Conservation (phyloP, 2,797 vertebrate genomes). For the Artibeus lituratus region DNA sequence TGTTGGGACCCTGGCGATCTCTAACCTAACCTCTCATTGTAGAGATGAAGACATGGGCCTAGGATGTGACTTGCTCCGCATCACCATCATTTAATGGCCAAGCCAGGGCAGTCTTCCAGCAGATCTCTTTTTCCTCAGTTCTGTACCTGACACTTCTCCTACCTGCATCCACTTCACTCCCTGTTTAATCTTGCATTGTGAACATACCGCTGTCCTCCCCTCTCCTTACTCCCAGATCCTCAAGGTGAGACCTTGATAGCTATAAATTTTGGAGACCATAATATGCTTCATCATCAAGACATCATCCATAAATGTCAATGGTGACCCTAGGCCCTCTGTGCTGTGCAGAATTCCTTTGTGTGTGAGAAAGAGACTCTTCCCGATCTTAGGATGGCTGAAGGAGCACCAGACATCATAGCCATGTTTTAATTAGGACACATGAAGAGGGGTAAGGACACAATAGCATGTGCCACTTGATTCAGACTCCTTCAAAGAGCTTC, state of each 20-base stretch:
- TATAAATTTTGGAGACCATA: neutral
- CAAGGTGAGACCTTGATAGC: neutral
- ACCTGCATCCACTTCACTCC: neutral
- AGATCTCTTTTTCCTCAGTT: neutral
- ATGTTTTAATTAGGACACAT: neutral
- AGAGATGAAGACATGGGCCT: neutral
- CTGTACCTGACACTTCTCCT: neutral
- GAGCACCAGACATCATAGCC: neutral
- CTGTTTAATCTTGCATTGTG: neutral
- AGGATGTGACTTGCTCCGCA: neutral
- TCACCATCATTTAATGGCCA: neutral
- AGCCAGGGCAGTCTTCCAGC: neutral
- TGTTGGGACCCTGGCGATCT: neutral
- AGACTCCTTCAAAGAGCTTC: neutral
- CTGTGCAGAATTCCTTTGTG: neutral
- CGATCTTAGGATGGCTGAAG: neutral
- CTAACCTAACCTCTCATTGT: neutral
- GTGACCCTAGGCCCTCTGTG: neutral
- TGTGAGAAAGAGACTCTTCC: neutral
- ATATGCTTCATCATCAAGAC: neutral
- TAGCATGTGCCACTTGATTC: neutral
- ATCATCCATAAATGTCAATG: neutral
- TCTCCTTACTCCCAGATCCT: neutral
- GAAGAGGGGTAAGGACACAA: neutral
- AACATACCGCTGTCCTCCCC: neutral